A percentile compares a stretch with the other conserved stretches of the same genome.
Evolutionary conservation across 2,797 vertebrate species (phyloP).

Genomic region (Phataginus tricuspis): DNA sequence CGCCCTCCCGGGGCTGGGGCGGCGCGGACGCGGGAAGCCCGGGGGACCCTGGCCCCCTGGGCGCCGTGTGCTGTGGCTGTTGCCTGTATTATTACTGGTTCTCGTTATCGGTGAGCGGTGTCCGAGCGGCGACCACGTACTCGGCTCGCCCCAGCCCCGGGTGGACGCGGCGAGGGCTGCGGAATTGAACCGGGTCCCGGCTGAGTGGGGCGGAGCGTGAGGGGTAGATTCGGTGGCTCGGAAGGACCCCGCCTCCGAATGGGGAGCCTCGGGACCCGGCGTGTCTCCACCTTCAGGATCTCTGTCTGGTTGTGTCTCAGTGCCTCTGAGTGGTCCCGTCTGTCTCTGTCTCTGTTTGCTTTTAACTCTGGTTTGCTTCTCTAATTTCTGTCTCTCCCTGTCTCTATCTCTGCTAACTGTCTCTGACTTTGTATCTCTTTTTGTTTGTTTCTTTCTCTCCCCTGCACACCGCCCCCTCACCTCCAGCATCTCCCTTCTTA

Average conservation of each 20-base stretch:
- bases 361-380: neutral
- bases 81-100: no score
- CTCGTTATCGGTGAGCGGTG: neutral
- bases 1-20: neutral
- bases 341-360: neutral
- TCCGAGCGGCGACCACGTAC: neutral
- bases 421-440: slow-evolving; percentile 32
- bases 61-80: no score
- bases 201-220: neutral
- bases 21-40: neutral
- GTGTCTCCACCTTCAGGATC: neutral
- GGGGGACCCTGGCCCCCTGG: neutral
- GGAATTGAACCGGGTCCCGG: neutral
- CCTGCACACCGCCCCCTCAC: neutral
- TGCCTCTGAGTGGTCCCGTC: neutral
- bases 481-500: neutral
- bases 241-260: neutral
- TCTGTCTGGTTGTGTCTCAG: neutral
- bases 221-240: neutral
- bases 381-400: neutral
- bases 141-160: neutral
- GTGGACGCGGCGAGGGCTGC: slow-evolving; percentile 60
- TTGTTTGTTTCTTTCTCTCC: neutral
- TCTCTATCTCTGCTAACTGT: neutral
- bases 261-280: neutral